Evolutionary conservation across 2,888 invertebrate genomes (phyloP).

Genomic region (Dryococelus australis): DNA sequence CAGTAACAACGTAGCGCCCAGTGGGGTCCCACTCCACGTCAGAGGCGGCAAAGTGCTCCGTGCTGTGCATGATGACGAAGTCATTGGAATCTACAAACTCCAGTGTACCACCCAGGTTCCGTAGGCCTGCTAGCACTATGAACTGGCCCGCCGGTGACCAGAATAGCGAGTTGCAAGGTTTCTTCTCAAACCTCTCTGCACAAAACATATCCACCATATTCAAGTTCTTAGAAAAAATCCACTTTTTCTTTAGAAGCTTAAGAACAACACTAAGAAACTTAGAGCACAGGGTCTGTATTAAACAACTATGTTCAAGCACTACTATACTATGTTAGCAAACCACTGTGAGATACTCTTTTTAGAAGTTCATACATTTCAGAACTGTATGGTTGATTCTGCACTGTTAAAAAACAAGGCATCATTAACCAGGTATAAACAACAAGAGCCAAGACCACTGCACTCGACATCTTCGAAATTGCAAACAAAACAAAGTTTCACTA

Average conservation of each 20-base stretch:
- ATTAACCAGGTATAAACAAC: too few relatives aligned
- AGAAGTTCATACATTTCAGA: too few relatives aligned
- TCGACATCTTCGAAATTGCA: too few relatives aligned
- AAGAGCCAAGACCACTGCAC: too few relatives aligned
- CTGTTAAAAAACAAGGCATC: too few relatives aligned
- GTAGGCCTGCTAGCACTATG: constrained; percentile 89
- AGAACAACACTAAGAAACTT: background rate
- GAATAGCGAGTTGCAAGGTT: constrained; percentile 85
- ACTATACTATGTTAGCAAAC: too few relatives aligned
- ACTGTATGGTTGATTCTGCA: too few relatives aligned
- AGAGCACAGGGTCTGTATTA: too few relatives aligned
- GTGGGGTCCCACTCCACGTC: constrained; percentile 99
- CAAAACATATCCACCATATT: constrained; percentile 10
- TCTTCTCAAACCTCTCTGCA: constrained; percentile 73
- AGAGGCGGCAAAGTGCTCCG: constrained; percentile 92
- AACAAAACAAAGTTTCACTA: too few relatives aligned
- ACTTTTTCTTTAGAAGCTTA: background rate
- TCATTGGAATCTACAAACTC: constrained; percentile 97
- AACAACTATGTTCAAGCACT: too few relatives aligned
- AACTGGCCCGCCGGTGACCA: constrained; percentile 98
- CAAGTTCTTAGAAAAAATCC: background rate
- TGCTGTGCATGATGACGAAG: constrained; percentile 92
- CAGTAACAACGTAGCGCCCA: constrained; percentile 94
- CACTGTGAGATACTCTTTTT: too few relatives aligned
- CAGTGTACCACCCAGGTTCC: constrained; percentile 83